Conservation (phyloP, 2,888 invertebrate species). For the Alentia gelatinosa region DNA sequence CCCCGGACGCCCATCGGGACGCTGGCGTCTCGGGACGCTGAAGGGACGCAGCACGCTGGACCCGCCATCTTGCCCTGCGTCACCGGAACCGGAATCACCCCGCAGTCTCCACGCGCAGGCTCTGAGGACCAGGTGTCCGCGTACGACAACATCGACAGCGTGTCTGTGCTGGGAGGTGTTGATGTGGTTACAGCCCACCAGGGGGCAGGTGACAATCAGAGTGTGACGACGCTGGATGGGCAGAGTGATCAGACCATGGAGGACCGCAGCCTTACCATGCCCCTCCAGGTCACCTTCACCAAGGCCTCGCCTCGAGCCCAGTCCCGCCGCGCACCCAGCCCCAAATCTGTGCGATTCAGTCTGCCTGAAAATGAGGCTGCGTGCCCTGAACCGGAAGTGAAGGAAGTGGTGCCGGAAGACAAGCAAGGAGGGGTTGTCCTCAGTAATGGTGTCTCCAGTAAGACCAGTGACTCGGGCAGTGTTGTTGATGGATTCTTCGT, state of each 20-base stretch:
- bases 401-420: not conserved
- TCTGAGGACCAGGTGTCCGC: not conserved
- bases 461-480: constrained; percentile 3
- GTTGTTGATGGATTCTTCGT: constrained; percentile 33
- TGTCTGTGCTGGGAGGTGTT: not conserved
- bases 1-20: not conserved
- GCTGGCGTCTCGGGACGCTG: not conserved
- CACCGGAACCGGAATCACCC: not conserved
- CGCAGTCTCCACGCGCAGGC: not conserved
- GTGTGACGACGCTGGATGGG: not conserved
- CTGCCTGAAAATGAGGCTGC: not conserved
- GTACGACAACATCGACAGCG: not conserved
- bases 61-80: not conserved
- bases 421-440: too few relatives aligned
- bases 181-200: not conserved
- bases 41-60: not conserved
- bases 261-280: too few relatives aligned
- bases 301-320: not conserved
- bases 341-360: constrained; percentile 20
- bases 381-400: not conserved
- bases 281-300: constrained; percentile 39
- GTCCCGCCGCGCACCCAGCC: not conserved
- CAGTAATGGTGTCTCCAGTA: not conserved
- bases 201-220: not conserved
- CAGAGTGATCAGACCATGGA: constrained; percentile 38